Conservation (phyloP, 2,797 vertebrate genomes). For the Valencia hispanica region DNA sequence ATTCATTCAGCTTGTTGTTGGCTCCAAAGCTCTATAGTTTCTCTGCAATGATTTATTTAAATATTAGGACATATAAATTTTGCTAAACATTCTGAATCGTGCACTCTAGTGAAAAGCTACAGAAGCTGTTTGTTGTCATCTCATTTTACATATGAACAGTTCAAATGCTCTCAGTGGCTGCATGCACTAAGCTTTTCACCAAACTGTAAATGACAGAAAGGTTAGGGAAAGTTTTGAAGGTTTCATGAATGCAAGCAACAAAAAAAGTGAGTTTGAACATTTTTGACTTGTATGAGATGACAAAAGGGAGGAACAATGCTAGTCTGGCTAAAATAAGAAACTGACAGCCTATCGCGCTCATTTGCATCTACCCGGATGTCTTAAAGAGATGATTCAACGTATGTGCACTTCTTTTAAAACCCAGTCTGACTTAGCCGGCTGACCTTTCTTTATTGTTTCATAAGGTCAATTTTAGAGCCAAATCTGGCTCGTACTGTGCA, state of each 20-base stretch:
- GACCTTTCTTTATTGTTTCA: constrained; percentile 19
- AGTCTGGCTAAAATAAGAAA: background rate
- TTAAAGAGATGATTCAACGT: background rate
- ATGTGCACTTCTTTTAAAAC: background rate
- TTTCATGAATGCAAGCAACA: background rate
- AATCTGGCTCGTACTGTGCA: background rate
- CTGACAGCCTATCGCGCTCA: background rate
- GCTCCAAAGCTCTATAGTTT: too few species aligned
- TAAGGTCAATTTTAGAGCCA: constrained; percentile 8
- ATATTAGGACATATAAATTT: too few species aligned
- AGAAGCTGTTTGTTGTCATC: too few species aligned
- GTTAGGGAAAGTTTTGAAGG: background rate
- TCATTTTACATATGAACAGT: background rate
- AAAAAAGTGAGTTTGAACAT: background rate
- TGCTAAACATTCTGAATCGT: too few species aligned
- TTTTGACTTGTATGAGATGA: background rate
- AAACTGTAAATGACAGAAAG: background rate
- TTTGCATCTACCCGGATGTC: background rate
- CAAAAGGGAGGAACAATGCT: too few species aligned
- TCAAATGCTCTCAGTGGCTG: background rate
- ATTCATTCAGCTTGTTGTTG: too few species aligned
- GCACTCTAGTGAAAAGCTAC: too few species aligned
- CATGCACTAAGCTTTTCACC: background rate
- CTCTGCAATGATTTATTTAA: too few species aligned
- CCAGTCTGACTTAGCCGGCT: constrained; percentile 8